Evolutionary conservation across 2,888 invertebrate genomes (phyloP), one percentile per base, ranked within the genome.

Genomic region (Oeneis ivallda): DNA sequence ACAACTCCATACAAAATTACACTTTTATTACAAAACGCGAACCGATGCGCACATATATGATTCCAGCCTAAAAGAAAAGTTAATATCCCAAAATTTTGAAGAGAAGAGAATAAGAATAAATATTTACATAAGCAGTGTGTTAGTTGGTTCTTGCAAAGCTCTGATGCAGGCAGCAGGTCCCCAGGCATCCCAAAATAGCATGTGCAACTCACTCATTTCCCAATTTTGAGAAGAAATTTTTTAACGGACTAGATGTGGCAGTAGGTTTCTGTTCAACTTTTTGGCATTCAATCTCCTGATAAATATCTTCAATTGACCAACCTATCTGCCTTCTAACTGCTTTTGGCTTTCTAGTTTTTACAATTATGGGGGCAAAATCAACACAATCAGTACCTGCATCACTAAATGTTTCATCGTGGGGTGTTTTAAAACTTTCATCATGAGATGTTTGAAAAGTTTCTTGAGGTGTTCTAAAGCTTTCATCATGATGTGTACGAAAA

Each of bases 281-380:
- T 77, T 84, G 88, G 77, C 87, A 90, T 70, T 89, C 90, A 79
- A 92, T 91, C 75, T 92, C 91, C 78, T 92, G 91, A 74, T 92
- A 92, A 72, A 92, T 92, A 75, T 92, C 91, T 75, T 91, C 91
- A 77, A 88, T 77, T 67, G 91, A 92, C 91, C 91, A 92, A 82
- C 90, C 91, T 76, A 92, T 92, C 78, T 91, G 89, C 39, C 91
- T 81, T 32, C 91, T 80, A 9, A 89, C 90, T 37, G 85, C 73
- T 74, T 86, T 90, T 1, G 89, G 86, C 73, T 80, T 84, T 58
- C 86, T 84, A 2, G 82, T 83, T 76, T 89, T 89, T 68, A 85
- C 84, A 71, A 87, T 75, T 41, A 83, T 80, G n/a, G 89, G 89
- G 62, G 83, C 82, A 76, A 86, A 85, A 74, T 91, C 91, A 56